Evolutionary conservation across 1,140 invertebrate genomes (phyloP).

Genomic region (Thaumetopoea pityocampa): DNA sequence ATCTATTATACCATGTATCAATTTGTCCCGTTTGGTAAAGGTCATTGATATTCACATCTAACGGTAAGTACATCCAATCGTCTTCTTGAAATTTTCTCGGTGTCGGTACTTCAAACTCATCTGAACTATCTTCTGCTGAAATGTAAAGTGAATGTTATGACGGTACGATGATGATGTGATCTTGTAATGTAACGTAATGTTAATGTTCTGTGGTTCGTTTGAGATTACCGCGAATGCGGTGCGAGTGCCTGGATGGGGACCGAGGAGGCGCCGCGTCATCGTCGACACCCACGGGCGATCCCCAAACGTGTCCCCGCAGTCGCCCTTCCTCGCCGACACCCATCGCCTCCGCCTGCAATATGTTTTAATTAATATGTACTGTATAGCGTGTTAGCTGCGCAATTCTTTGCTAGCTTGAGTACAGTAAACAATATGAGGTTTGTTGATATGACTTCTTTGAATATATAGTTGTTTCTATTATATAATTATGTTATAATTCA

Average conservation of each 20-base stretch:
- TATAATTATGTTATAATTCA: too few species aligned
- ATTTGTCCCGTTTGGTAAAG: constrained; percentile 1
- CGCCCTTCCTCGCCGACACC: constrained; percentile 46
- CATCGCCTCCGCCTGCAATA: constrained; percentile 34
- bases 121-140: constrained; percentile 71
- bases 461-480: too few species aligned
- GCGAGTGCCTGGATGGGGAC: constrained; percentile 31
- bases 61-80: constrained; percentile 67
- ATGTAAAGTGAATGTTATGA: constrained; percentile 68
- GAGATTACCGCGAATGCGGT: constrained; percentile 61
- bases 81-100: constrained; percentile 54
- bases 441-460: too few species aligned
- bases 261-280: constrained; percentile 54
- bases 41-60: constrained; percentile 36
- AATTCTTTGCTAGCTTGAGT: too few species aligned
- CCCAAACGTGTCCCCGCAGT: constrained; percentile 59
- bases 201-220: constrained; percentile 45
- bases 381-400: too few species aligned
- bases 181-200: constrained; percentile 33
- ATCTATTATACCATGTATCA: constrained; percentile 9
- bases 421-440: too few species aligned
- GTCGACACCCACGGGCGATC: constrained; percentile 56
- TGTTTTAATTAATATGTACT: too few species aligned
- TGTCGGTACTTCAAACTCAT: constrained; percentile 55
- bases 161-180: constrained; percentile 42